phyloP scores from a whole-genome alignment of 2,888 invertebrate species.

The Aphidoletes aphidimyza region DNA sequence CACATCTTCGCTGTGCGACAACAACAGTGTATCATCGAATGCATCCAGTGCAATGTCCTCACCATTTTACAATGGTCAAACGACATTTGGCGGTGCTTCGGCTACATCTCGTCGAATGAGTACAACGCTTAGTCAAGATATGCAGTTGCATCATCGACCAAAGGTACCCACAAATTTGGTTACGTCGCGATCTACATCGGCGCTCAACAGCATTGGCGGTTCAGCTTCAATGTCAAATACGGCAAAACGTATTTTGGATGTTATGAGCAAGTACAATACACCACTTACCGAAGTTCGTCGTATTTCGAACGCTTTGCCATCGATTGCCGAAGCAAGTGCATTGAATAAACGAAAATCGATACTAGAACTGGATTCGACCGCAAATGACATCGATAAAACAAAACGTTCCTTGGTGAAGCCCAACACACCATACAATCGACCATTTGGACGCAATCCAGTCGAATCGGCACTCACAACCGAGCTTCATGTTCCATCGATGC shows the following conservation, averaged over 20 bases:
- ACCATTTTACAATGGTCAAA: slow-evolving; percentile 80
- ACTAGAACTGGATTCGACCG: slow-evolving; percentile 58
- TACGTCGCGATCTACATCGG: slow-evolving; percentile 61
- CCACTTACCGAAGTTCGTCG: slow-evolving; percentile 82
- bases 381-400: slow-evolving; percentile 60
- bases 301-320: slow-evolving; percentile 69
- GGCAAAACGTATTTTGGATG: slow-evolving; percentile 80
- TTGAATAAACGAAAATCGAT: slow-evolving; percentile 60
- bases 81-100: slow-evolving; percentile 80
- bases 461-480: slow-evolving; percentile 62
- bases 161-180: slow-evolving; percentile 62
- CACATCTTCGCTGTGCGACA: slow-evolving; percentile 65
- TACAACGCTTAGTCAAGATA: not conserved
- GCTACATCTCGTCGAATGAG: slow-evolving; percentile 67
- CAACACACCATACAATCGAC: slow-evolving; percentile 61
- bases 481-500: slow-evolving; percentile 72
- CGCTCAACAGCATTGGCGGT: not conserved
- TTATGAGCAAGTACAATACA: slow-evolving; percentile 84
- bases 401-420: slow-evolving; percentile 58
- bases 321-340: not conserved
- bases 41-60: slow-evolving; percentile 65
- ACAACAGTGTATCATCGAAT: slow-evolving; percentile 57
- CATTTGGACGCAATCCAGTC: slow-evolving; percentile 55
- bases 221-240: slow-evolving; percentile 68
- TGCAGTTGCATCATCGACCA: slow-evolving; percentile 56